Evolutionary conservation across 2,113 vertebrate genomes (phyloP).

Genomic region (Lagenorhynchus albirostris): DNA sequence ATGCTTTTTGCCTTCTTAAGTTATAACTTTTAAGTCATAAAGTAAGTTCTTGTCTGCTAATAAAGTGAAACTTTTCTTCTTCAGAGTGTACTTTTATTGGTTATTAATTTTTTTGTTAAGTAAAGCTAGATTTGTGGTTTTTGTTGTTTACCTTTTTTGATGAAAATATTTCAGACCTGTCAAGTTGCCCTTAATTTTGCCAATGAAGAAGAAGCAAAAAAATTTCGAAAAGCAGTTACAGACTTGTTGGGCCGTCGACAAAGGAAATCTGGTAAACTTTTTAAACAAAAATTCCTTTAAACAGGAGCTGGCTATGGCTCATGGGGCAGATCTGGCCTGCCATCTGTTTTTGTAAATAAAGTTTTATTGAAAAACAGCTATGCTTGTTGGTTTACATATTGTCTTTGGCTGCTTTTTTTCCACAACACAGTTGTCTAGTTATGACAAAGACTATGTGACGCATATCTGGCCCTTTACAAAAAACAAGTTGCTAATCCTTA

Average conservation of each 20-base stretch:
- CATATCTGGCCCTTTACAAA: not conserved
- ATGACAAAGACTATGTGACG: not conserved
- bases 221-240: conserved; percentile 90
- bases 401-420: not conserved
- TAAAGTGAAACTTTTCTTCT: not conserved
- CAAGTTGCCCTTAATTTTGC: conserved; percentile 98
- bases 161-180: conserved; percentile 86
- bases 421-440: not conserved
- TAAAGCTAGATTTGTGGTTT: conserved; percentile 19
- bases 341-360: not conserved
- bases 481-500: not conserved
- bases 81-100: not conserved
- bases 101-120: not conserved
- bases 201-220: conserved; percentile 97
- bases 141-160: conserved; percentile 43
- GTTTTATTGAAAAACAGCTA: not conserved
- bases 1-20: not conserved
- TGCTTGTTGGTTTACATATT: not conserved
- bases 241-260: conserved; percentile 93
- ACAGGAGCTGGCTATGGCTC: not conserved
- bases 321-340: not conserved
- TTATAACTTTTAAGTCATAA: not conserved
- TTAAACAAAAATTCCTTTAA: not conserved
- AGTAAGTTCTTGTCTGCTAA: not conserved
- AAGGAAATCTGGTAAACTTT: conserved; percentile 90